Evolutionary conservation across 2,888 invertebrate genomes (phyloP).

Genomic region (Hartigia nigra): DNA sequence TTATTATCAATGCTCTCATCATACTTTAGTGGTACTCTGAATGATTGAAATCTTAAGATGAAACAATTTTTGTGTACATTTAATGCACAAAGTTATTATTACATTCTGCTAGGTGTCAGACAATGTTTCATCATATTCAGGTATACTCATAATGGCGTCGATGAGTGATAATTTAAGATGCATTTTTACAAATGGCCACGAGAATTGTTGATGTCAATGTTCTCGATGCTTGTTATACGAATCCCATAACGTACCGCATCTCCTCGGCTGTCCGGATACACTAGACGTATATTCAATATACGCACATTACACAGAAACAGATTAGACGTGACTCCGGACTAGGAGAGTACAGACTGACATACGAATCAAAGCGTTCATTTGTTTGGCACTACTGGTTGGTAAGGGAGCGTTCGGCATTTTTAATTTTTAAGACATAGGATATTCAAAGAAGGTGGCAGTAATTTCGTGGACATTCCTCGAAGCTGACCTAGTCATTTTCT

Average conservation of each 20-base stretch:
- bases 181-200: conserved; percentile 24
- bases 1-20: background rate
- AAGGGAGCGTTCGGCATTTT: conserved; percentile 32
- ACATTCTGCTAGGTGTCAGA: no score
- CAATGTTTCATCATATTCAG: no score
- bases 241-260: conserved; percentile 30
- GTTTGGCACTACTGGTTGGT: conserved; percentile 44
- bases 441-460: background rate
- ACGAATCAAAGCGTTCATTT: conserved; percentile 59
- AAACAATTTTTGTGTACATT: no score
- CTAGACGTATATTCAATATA: no score
- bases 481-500: background rate
- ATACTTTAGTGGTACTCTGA: no score
- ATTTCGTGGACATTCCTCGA: background rate
- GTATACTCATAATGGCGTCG: no score
- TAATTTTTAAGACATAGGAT: conserved; percentile 45
- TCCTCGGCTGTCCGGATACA: conserved; percentile 33
- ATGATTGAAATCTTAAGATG: no score
- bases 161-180: conserved; percentile 30
- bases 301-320: no score
- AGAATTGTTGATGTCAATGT: no score
- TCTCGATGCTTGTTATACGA: conserved; percentile 15
- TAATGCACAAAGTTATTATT: no score
- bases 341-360: conserved; percentile 65
- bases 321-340: conserved; percentile 39